Evolutionary conservation across 2,888 invertebrate species (phyloP), one percentile per base, ranked within the genome.

Genomic region (Melanostoma scalare): DNA sequence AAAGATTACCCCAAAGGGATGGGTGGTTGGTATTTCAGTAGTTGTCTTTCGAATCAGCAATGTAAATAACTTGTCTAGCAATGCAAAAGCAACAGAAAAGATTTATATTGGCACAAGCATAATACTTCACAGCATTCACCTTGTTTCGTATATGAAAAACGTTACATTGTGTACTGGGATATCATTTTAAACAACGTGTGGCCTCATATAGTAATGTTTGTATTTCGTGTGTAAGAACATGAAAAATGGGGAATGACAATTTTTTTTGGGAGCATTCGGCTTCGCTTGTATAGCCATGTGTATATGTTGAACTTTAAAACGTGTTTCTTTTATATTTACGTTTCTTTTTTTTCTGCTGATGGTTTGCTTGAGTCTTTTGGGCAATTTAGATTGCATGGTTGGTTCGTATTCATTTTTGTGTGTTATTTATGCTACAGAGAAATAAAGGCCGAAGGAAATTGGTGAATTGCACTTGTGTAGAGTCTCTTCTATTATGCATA

Each of bases 11-110:
- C 20, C 20, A 20, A 20, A 20, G 20, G 20, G 20, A 20, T 20
- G 20, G 20, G 20, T 20, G 20, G 20, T 20, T 20, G 20, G 20
- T 20, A 77, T 63, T 69, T 65, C 67, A 58, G 56, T 65, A 63
- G 82, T 77, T 82, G 73, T 82, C 82, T 69, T 82, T 78, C 58
- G 77, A 78, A 82, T 82, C 82, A 78, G 82, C 78, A 73, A 78
- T 77, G 78, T 69, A 82, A 78, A 82, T 82, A 82, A 65, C 77
- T 69, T 69, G 72, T 68, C 77, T 73, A 63, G 77, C 71, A 71
- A 48, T 77, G 77, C 73, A 82, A 78, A 30, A 81, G 76, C 67
- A 76, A 55, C 50, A 77, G 68, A 56, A 82, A 82, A 78, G 78
- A 78, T 82, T 77, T 69, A 77, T 78, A 69, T 77, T 77, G 77